These are phyloP conservation scores for Ornithoptera alexandrae DNA, from an alignment of 2,888 invertebrate genomes.

Conservation along the genomic window DNA sequence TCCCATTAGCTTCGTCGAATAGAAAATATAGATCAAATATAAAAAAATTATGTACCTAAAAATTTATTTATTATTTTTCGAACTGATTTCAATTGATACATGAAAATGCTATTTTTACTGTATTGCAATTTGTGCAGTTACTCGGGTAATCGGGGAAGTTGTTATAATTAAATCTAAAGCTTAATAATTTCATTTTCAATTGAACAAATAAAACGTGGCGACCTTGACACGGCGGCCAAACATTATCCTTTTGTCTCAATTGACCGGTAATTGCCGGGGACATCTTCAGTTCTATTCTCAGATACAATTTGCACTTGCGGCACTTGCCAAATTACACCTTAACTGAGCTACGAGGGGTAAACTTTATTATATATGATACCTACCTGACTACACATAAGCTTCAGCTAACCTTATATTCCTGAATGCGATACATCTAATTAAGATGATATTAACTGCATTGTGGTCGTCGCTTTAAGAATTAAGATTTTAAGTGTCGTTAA, in stretches of 20 bases:
- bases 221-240: conserved; percentile 74
- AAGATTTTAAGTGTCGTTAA: too few species aligned
- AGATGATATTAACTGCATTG: too few species aligned
- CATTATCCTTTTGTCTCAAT: conserved; percentile 80
- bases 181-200: conserved; percentile 67
- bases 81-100: neutral
- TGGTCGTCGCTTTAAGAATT: too few species aligned
- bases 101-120: neutral
- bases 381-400: conserved; percentile 8
- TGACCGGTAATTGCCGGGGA: conserved; percentile 72
- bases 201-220: conserved; percentile 58
- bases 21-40: too few species aligned
- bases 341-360: conserved; percentile 48
- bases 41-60: too few species aligned
- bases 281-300: conserved; percentile 72
- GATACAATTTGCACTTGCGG: conserved; percentile 73
- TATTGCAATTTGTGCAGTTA: neutral
- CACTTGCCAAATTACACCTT: conserved; percentile 69
- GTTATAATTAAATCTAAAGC: conserved; percentile 39
- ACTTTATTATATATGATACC: conserved; percentile 38
- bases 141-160: neutral
- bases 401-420: neutral
- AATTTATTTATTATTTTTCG: neutral
- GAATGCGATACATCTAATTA: too few species aligned
- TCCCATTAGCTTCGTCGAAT: too few species aligned